Percentiles rank a stretch among this genome's conserved stretches.
These are phyloP conservation scores for Tangara arthus DNA, from an alignment of 2,797 vertebrate genomes.

Conservation along the genomic window DNA sequence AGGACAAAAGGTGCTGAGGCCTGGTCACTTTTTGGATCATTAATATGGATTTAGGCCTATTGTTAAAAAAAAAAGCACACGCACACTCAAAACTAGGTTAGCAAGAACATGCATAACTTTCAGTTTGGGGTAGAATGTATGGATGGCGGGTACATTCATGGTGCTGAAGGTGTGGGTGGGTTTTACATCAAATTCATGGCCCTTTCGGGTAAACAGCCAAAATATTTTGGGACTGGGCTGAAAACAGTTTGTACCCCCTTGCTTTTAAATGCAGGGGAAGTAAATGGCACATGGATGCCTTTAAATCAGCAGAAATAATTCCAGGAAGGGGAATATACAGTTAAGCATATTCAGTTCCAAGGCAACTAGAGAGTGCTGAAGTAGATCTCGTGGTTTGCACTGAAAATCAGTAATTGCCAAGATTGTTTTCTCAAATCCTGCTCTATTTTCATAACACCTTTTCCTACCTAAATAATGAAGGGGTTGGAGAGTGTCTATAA, in stretches of 20 bases:
- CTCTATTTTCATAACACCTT: constrained; percentile 23
- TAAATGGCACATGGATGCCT: background rate
- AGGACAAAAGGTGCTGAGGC: constrained; percentile 71
- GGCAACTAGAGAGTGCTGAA: background rate
- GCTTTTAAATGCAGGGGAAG: background rate
- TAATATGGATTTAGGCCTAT: constrained; percentile 78
- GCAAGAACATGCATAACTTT: constrained; percentile 72
- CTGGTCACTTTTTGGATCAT: constrained; percentile 74
- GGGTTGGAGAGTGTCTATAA: background rate
- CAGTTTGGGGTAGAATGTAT: background rate
- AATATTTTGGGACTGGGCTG: background rate
- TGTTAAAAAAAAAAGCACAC: constrained; percentile 67
- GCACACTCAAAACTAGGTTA: constrained; percentile 64
- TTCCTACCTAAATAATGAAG: background rate
- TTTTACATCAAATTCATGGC: background rate
- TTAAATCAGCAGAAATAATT: background rate
- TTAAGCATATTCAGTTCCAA: background rate
- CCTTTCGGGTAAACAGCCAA: background rate
- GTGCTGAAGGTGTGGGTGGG: background rate
- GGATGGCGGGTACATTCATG: background rate
- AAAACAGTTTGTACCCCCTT: background rate
- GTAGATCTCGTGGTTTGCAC: background rate
- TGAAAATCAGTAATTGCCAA: background rate
- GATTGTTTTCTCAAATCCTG: background rate
- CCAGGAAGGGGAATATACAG: background rate